These are phyloP conservation scores for Ichneumoninae sp. DNA, from an alignment of 2,888 invertebrate genomes.

Conservation along the genomic window DNA sequence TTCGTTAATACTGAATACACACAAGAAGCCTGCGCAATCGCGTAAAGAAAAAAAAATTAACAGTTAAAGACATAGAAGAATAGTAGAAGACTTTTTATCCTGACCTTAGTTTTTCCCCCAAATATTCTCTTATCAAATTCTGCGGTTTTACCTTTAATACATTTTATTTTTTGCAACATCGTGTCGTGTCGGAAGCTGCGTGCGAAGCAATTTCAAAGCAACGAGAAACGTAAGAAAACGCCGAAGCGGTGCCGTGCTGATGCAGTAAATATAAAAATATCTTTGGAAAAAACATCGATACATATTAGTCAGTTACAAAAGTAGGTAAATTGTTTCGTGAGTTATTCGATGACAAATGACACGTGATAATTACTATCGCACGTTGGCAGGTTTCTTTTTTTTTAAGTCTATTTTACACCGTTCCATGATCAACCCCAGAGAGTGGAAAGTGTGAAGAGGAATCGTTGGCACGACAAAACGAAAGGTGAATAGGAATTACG, in stretches of 20 bases:
- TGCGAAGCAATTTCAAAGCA: conserved; percentile 62
- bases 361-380: background rate
- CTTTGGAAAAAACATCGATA: conserved; percentile 16
- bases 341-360: conserved; percentile 37
- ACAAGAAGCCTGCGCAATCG: conserved; percentile 54
- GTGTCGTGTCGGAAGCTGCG: conserved; percentile 49
- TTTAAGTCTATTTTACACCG: background rate
- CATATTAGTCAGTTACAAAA: background rate
- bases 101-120: background rate
- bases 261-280: conserved; percentile 35
- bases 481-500: conserved; percentile 42
- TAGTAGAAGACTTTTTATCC: background rate
- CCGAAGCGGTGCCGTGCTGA: conserved; percentile 69
- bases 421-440: background rate
- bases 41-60: conserved; percentile 20
- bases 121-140: conserved; percentile 10
- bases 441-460: conserved; percentile 5
- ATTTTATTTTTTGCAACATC: conserved; percentile 21
- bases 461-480: conserved; percentile 11
- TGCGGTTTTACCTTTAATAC: conserved; percentile 31
- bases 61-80: conserved; percentile 25
- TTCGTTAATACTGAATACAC: conserved; percentile 51
- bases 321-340: conserved; percentile 3
- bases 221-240: conserved; percentile 35
- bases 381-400: background rate